phyloP scores from a whole-genome alignment of 37 sponge, comb jelly and placozoan species.

The Hexactinellida sp. region DNA sequence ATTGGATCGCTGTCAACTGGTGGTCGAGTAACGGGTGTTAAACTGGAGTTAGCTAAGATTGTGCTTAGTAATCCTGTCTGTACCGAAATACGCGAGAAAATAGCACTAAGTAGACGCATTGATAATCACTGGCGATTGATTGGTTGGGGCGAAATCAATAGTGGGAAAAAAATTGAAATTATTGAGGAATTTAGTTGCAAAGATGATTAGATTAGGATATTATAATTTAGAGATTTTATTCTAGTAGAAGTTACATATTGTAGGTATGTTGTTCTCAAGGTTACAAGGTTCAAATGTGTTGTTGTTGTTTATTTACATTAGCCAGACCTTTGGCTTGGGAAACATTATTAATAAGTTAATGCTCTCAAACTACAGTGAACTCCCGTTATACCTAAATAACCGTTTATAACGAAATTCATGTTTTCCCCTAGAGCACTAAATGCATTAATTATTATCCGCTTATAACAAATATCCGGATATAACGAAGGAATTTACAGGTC shows the following conservation, averaged over 20 bases:
- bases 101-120: conserved; percentile 83
- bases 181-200: not conserved
- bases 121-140: conserved; percentile 93
- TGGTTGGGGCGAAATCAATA: conserved; percentile 23
- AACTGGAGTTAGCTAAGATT: conserved; percentile 88
- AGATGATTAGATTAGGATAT: conserved; percentile 3
- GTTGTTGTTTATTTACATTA: too few relatives aligned
- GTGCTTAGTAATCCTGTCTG: conserved; percentile 85
- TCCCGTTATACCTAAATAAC: too few relatives aligned
- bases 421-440: too few relatives aligned
- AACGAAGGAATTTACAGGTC: too few relatives aligned
- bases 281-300: not conserved
- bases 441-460: too few relatives aligned
- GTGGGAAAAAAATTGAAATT: not conserved
- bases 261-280: conserved; percentile 8
- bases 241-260: not conserved
- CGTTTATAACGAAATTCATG: too few relatives aligned
- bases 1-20: conserved; percentile 93
- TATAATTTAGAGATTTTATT: not conserved
- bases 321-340: too few relatives aligned
- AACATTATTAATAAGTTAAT: too few relatives aligned
- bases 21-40: conserved; percentile 79
- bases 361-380: too few relatives aligned
- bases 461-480: too few relatives aligned
- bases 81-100: conserved; percentile 90